These are phyloP conservation scores for Sakesphorus luctuosus DNA, from an alignment of 2,113 vertebrate genomes.

Conservation along the genomic window DNA sequence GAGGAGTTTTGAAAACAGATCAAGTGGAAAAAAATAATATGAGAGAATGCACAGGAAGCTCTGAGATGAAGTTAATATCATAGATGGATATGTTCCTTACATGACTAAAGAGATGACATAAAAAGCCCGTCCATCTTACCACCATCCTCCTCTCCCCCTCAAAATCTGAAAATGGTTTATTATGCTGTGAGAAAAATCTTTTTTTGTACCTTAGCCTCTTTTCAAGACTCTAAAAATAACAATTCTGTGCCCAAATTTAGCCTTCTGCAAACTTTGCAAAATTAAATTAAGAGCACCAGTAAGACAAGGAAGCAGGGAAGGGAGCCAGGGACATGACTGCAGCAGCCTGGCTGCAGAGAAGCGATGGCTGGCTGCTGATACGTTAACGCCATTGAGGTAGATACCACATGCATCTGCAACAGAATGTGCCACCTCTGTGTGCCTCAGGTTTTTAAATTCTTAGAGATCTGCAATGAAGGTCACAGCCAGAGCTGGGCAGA, in stretches of 20 bases:
- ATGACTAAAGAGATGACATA: neutral
- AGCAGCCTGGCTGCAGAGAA: neutral
- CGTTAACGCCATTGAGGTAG: neutral
- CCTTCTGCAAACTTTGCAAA: neutral
- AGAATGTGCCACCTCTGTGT: neutral
- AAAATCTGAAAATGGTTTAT: neutral
- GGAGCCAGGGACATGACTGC: neutral
- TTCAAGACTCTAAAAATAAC: slow-evolving; percentile 40
- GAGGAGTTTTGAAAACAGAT: neutral
- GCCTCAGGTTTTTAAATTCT: neutral
- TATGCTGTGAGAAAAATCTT: slow-evolving; percentile 21
- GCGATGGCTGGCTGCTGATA: neutral
- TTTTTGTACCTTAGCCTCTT: slow-evolving; percentile 16
- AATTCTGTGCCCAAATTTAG: neutral
- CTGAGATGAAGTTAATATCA: neutral
- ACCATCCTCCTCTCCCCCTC: neutral
- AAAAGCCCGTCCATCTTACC: neutral
- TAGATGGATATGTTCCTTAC: neutral
- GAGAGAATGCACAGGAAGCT: neutral
- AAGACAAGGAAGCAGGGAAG: neutral
- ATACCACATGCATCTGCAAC: neutral
- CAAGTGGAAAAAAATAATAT: neutral
- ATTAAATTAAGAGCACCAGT: neutral
- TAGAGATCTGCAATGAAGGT: neutral
- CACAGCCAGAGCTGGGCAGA: neutral